These are phyloP conservation scores for Cacoxenus indagator DNA, from an alignment of 2,888 invertebrate species.

Conservation along the genomic window DNA sequence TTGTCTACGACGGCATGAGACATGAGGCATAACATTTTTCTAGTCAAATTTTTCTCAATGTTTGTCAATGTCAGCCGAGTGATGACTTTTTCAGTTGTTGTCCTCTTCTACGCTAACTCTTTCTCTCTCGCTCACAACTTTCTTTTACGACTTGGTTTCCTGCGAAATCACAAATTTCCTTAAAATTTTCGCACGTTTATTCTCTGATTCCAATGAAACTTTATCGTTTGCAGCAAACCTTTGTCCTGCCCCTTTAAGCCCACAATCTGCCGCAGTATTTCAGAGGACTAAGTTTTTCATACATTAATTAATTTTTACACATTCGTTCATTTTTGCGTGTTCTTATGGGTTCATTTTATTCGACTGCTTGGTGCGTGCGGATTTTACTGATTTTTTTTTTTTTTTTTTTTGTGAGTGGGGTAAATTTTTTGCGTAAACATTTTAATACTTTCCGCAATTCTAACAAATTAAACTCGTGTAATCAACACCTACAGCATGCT, in stretches of 20 bases:
- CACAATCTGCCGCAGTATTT: neutral
- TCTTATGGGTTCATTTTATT: neutral
- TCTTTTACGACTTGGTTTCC: too few species aligned
- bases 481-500: slow-evolving; percentile 55
- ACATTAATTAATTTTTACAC: slow-evolving; percentile 55
- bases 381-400: neutral
- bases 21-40: neutral
- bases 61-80: slow-evolving; percentile 52
- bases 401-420: slow-evolving; percentile 8
- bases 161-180: slow-evolving; percentile 47
- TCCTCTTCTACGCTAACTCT: slow-evolving; percentile 16
- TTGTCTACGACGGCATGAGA: neutral
- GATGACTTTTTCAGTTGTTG: neutral
- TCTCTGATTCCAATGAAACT: slow-evolving; percentile 40
- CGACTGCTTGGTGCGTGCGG: slow-evolving; percentile 2
- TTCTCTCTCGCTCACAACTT: slow-evolving; percentile 18
- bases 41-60: slow-evolving; percentile 49
- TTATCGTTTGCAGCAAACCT: slow-evolving; percentile 16
- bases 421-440: slow-evolving; percentile 58
- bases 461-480: slow-evolving; percentile 60
- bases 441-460: slow-evolving; percentile 61
- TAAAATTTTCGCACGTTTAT: slow-evolving; percentile 56
- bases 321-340: slow-evolving; percentile 30
- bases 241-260: too few species aligned
- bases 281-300: slow-evolving; percentile 50